Percentiles rank a stretch among this genome's conserved stretches.
phyloP scores from a whole-genome alignment of 2,113 vertebrate genomes.

The Oreochromis spilurus region DNA sequence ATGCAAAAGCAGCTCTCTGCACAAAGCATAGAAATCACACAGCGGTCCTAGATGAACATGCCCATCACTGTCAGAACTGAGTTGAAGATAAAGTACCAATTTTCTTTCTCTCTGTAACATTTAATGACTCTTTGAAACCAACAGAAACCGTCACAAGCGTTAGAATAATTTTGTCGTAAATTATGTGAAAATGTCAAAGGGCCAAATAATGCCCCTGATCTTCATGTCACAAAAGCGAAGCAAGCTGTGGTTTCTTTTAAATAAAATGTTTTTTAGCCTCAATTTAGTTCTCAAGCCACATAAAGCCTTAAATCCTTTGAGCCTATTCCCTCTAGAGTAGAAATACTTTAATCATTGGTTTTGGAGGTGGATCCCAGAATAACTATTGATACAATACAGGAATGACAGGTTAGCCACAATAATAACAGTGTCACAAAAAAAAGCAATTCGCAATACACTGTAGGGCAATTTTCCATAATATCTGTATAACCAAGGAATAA shows the following conservation, averaged over 20 bases:
- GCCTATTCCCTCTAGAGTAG: not conserved
- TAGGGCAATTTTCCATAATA: not conserved
- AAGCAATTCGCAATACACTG: not conserved
- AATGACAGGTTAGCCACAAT: not conserved
- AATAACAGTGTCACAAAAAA: not conserved
- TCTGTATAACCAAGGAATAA: not conserved
- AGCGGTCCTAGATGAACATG: not conserved
- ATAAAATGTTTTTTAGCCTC: not conserved
- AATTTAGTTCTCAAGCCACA: not conserved
- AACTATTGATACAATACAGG: not conserved
- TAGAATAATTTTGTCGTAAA: not conserved
- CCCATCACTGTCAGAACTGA: constrained; percentile 6
- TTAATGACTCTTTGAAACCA: not conserved
- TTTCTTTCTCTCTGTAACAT: not conserved
- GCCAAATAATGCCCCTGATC: not conserved
- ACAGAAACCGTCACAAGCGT: not conserved
- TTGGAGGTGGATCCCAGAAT: not conserved
- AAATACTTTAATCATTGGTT: not conserved
- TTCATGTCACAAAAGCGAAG: not conserved
- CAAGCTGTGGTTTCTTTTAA: not conserved
- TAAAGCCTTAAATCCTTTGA: not conserved
- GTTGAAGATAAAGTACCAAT: not conserved
- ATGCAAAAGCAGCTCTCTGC: not conserved
- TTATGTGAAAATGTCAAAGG: not conserved
- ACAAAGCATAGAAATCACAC: not conserved